Base-by-base conservation (phyloP, 1,140 invertebrate genomes). In the Dufourea novaeangliae region DNA sequence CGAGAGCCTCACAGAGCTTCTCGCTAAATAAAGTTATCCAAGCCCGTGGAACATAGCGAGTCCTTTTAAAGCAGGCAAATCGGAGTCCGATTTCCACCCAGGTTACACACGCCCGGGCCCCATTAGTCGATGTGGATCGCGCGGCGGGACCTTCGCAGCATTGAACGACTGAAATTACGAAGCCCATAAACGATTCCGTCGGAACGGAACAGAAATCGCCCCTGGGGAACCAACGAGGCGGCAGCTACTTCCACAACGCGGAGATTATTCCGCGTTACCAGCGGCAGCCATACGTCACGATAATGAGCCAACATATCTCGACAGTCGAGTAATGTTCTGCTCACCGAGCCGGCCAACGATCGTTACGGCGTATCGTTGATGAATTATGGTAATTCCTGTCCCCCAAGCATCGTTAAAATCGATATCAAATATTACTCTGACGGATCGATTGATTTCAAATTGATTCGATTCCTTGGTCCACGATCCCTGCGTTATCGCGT, bases 241-340 rank as follows among this genome's bases (percentile, higher is more conserved):
- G 41, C 34, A 39, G 67, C 62, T 71, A 71, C 68, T 50, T 66
- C 54, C 41, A n/a, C n/a, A 20, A 46, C 37, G 29, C 27, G 27
- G 22, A 32, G 41, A 52, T 59, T 69, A 61, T 64, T 62, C 54
- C 39, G 70, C 71, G 73, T 85, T 83, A 78, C 78, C 73, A 62
- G 73, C 77, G 75, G 63, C 77, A 44, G 75, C 79, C 68, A 86
- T 87, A 86, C 80, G 87, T 88, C 85, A 85, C 77, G 67, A 82
- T 86, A 88, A 88, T 84, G 85, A 88, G 80, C 66, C 34, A 64
- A 78, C 59, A 73, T 76, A 76, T 85, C 83, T 80, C 63, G 62
- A 50, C 66, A 41, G 32, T 37, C 50, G 34, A 74, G 79, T 66
- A n/a, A n/a, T n/a, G 63, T 80, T 46, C 63, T 50, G 64, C 59